phyloP scores from a whole-genome alignment of 2,888 invertebrate species.

The Ophion ventricosus region DNA sequence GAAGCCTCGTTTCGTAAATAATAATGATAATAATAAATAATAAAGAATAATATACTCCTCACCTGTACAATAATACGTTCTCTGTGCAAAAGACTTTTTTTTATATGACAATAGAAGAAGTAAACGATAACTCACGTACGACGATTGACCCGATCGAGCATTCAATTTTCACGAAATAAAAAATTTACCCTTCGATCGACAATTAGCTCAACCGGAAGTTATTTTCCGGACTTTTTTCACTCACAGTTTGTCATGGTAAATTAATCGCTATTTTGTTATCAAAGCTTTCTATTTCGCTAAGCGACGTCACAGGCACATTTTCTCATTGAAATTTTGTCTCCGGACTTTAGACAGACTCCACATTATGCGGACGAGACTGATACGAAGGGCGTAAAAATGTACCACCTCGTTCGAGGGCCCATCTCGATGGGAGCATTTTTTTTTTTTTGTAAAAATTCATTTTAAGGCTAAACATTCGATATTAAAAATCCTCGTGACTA shows the following conservation, averaged over 20 bases:
- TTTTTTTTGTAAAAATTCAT: slow-evolving; percentile 44
- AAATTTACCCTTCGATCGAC: too few relatives aligned
- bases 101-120: neutral
- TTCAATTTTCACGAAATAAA: neutral
- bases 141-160: neutral
- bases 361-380: neutral
- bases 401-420: neutral
- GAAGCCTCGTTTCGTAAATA: too few relatives aligned
- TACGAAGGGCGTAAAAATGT: neutral
- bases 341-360: neutral
- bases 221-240: neutral
- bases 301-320: too few relatives aligned
- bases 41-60: too few relatives aligned
- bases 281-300: too few relatives aligned
- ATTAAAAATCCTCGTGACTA: slow-evolving; percentile 12
- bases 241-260: neutral
- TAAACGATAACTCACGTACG: neutral
- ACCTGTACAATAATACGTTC: too few relatives aligned
- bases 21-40: too few relatives aligned
- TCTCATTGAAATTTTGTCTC: slow-evolving; percentile 25
- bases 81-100: neutral
- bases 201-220: neutral
- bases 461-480: slow-evolving; percentile 30
- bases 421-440: neutral
- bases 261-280: neutral